These are phyloP conservation scores for Drosophila bocqueti DNA, from an alignment of 1,140 invertebrate genomes.

Conservation along the genomic window DNA sequence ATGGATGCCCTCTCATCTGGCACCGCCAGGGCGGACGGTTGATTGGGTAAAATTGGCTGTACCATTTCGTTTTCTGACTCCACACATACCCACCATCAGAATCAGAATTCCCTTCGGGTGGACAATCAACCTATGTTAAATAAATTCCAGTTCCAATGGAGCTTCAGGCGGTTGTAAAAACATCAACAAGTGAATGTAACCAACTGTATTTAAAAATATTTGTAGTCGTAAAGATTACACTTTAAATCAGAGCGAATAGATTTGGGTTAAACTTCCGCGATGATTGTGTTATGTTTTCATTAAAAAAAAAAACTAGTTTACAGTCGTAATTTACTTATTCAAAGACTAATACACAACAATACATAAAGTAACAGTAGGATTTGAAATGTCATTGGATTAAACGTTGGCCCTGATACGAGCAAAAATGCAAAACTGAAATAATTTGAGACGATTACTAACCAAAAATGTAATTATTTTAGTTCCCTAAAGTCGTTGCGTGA, in stretches of 20 bases:
- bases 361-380: neutral
- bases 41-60: conserved; percentile 3
- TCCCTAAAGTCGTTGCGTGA: neutral
- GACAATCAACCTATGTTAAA: conserved; percentile 2
- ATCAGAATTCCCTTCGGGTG: neutral
- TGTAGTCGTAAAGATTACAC: too few species aligned
- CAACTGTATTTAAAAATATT: neutral
- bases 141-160: neutral
- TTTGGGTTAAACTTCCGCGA: neutral
- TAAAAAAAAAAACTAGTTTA: neutral
- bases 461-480: neutral
- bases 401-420: neutral
- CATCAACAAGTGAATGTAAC: neutral
- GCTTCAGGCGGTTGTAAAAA: neutral
- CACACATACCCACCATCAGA: neutral
- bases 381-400: neutral
- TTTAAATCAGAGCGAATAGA: too few species aligned
- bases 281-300: too few species aligned
- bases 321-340: neutral
- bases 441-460: neutral
- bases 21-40: neutral
- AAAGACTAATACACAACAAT: neutral
- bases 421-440: neutral
- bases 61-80: neutral
- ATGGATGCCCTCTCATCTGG: neutral